Base-by-base conservation (phyloP, 2,113 vertebrate species). In the Rhabdomys dilectus region DNA sequence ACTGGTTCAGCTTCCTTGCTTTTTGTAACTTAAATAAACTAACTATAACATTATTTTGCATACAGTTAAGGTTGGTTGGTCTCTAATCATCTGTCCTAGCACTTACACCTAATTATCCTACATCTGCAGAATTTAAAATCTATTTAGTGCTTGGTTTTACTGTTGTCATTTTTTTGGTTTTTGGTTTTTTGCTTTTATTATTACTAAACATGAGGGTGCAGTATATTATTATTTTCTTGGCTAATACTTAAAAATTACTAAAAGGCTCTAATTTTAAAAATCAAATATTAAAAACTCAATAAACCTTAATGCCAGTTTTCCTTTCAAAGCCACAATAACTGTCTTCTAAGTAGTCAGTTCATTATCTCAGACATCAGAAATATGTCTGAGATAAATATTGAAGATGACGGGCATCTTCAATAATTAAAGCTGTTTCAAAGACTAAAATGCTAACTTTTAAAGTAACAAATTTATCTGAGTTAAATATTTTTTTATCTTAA, bases 401-500 rank as follows among this genome's bases (percentile, higher is more conserved):
- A n/a, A n/a, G n/a, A 78, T 66, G 15, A 76, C 85, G 86, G 75
- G 39, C 72, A 93, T 75, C 36, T 90, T 92, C 75, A 96, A 75
- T 72, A 53, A 93, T 76, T 81, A 87, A 96, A 92, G 42, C 29
- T 72, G 88, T 58, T 36, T 96, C 85, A 88, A 89, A 90, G 62
- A 76, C 34, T 3, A 48, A 94, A 96, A 95, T 89, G 34, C 76
- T 91, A 86, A 80, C 26, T 94, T 92, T 72, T 60, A 31, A 89
- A 82, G 56, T 77, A 95, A 84, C 7, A 97, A 24, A 95, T 89
- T 95, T 96, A 36, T 84, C 22, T 85, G 36, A 95, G 70, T 84
- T 89, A 96, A 93, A 94, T 58, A 76, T 88, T 89, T 92, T 92
- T 19, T 91, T 95, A 95, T 93, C 82, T 87, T 60, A 92, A 93